Evolutionary conservation across 2,797 vertebrate species (phyloP).

Genomic region (Acanthiza pusilla): DNA sequence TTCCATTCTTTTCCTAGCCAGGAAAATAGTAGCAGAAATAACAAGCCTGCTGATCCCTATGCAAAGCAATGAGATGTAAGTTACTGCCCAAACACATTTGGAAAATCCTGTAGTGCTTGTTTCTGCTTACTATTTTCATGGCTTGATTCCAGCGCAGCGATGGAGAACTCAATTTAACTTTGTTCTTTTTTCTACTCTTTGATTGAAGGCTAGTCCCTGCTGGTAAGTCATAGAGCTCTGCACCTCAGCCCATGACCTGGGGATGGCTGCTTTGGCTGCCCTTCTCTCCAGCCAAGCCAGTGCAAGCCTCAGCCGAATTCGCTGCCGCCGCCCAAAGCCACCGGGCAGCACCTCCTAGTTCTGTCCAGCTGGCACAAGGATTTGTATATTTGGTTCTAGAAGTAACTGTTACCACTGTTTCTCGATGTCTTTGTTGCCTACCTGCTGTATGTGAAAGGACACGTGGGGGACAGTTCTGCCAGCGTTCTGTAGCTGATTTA

Average conservation of each 20-base stretch:
- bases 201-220: slow-evolving; percentile 99
- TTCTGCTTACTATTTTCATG: slow-evolving; percentile 86
- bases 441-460: slow-evolving; percentile 65
- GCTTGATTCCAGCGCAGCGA: slow-evolving; percentile 70
- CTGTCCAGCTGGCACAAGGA: slow-evolving; percentile 95
- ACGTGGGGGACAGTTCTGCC: slow-evolving; percentile 56
- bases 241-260: slow-evolving; percentile 99
- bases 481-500: neutral
- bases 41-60: slow-evolving; percentile 73
- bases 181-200: slow-evolving; percentile 99
- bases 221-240: slow-evolving; percentile 99
- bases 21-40: slow-evolving; percentile 85
- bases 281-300: slow-evolving; percentile 99
- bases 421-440: slow-evolving; percentile 73
- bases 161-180: slow-evolving; percentile 99
- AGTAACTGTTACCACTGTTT: slow-evolving; percentile 76
- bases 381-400: slow-evolving; percentile 98
- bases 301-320: slow-evolving; percentile 96
- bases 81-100: slow-evolving; percentile 10
- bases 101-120: slow-evolving; percentile 64
- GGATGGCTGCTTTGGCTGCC: slow-evolving; percentile 99
- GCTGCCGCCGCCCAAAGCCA: slow-evolving; percentile 98
- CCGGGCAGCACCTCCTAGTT: slow-evolving; percentile 97
- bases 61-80: slow-evolving; percentile 73
- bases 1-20: slow-evolving; percentile 71